Conservation (phyloP, 2,113 vertebrate species). For the Sinocyclocheilus maitianheensis region DNA sequence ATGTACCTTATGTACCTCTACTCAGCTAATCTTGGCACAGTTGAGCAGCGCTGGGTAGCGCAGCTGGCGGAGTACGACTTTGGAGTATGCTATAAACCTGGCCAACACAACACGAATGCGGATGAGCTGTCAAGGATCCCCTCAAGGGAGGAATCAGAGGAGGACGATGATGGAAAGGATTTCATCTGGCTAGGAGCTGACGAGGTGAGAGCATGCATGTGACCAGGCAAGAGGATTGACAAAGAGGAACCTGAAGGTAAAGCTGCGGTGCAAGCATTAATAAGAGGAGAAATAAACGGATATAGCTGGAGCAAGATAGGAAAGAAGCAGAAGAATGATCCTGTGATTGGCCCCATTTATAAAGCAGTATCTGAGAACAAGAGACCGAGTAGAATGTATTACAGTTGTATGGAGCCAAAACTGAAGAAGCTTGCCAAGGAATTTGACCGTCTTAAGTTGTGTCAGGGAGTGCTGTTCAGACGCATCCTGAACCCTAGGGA, state of each 20-base stretch:
- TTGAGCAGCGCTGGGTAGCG: no score
- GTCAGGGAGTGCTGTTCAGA: conserved; percentile 1
- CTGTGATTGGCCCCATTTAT: conserved; percentile 16
- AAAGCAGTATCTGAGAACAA: not conserved
- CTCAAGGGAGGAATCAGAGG: not conserved
- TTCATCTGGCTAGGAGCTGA: not conserved
- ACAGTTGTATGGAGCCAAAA: not conserved
- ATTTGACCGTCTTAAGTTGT: not conserved
- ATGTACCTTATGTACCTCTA: no score
- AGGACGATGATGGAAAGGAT: not conserved
- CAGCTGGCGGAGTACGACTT: no score
- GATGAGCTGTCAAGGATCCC: no score
- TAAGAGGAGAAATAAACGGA: not conserved
- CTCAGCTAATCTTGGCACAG: no score
- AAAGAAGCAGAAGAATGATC: not conserved
- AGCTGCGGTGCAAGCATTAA: not conserved
- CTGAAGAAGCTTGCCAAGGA: conserved; percentile 23
- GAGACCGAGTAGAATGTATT: not conserved
- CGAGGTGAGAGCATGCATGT: conserved; percentile 30
- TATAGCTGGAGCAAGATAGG: not conserved
- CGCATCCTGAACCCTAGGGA: not conserved
- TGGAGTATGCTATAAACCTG: no score
- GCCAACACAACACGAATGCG: no score
- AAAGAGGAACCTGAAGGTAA: not conserved
- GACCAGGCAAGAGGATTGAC: not conserved